Evolutionary conservation across 53 echinoderm and acorn worm species (phyloP).

Genomic region (Apostichopus leukothele): DNA sequence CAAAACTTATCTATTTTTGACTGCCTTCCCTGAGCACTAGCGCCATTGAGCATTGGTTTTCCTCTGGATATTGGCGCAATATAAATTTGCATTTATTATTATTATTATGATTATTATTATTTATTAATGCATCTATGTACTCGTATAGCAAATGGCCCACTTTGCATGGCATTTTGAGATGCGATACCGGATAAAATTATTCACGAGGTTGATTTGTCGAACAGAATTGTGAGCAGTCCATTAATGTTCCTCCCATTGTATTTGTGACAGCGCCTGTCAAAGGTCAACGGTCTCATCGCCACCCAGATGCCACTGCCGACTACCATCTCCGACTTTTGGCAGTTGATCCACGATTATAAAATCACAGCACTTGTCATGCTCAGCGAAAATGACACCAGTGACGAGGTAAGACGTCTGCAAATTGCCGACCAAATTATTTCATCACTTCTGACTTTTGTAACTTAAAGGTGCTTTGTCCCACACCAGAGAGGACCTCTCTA

Average conservation of each 20-base stretch:
- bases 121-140: no score
- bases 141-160: no score
- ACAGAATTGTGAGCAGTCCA: no score
- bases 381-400: slow-evolving; percentile 54
- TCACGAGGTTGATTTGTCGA: background rate
- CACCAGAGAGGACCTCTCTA: no score
- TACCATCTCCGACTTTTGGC: slow-evolving; percentile 74
- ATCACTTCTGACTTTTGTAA: no score
- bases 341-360: slow-evolving; percentile 74
- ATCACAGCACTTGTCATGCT: slow-evolving; percentile 76
- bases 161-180: background rate
- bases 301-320: slow-evolving; percentile 81
- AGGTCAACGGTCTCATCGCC: slow-evolving; percentile 55
- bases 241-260: background rate
- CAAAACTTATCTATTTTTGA: no score
- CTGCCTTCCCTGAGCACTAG: no score
- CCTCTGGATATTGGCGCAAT: no score
- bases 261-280: slow-evolving; percentile 46
- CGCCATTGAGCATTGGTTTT: no score
- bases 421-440: background rate
- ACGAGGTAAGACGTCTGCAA: slow-evolving; percentile 34
- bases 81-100: no score
- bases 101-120: no score
- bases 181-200: background rate
- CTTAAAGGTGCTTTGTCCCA: no score